These are phyloP conservation scores for Coremacera marginata DNA, from an alignment of 2,888 invertebrate species.

Conservation along the genomic window DNA sequence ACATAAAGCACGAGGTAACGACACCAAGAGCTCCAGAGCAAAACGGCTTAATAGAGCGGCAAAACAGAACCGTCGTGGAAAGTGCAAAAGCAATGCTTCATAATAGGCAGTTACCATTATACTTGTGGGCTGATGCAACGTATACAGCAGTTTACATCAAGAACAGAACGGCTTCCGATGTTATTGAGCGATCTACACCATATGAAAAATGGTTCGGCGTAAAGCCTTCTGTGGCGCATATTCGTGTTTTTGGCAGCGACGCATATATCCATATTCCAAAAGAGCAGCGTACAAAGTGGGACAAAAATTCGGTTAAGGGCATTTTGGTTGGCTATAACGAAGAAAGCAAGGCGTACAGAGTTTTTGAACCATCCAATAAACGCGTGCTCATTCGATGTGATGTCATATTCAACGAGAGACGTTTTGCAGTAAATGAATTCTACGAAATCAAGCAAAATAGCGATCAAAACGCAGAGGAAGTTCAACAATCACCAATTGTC, in stretches of 20 bases:
- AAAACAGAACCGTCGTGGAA: conserved; percentile 34
- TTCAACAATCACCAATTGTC: too few species aligned
- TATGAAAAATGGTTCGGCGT: conserved; percentile 28
- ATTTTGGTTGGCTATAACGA: too few species aligned
- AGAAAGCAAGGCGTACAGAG: too few species aligned
- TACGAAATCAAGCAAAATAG: too few species aligned
- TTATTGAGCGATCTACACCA: conserved; percentile 6
- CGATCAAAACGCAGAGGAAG: too few species aligned
- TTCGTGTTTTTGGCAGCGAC: conserved; percentile 32
- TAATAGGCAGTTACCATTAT: background rate
- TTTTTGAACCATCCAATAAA: too few species aligned
- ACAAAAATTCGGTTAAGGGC: too few species aligned
- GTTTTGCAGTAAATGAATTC: too few species aligned
- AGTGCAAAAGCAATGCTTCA: conserved; percentile 33
- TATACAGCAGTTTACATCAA: conserved; percentile 20
- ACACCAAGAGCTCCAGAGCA: conserved; percentile 36
- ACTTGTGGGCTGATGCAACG: conserved; percentile 35
- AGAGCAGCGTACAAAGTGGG: too few species aligned
- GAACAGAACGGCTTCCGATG: too few species aligned
- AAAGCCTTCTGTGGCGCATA: conserved; percentile 28
- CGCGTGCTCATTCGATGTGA: too few species aligned
- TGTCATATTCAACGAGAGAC: too few species aligned
- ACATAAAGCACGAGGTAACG: conserved; percentile 42
- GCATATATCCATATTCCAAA: background rate
- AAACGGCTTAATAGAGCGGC: conserved; percentile 32